Conservation (phyloP, 2,113 vertebrate genomes). For the Platichthys flesus region DNA sequence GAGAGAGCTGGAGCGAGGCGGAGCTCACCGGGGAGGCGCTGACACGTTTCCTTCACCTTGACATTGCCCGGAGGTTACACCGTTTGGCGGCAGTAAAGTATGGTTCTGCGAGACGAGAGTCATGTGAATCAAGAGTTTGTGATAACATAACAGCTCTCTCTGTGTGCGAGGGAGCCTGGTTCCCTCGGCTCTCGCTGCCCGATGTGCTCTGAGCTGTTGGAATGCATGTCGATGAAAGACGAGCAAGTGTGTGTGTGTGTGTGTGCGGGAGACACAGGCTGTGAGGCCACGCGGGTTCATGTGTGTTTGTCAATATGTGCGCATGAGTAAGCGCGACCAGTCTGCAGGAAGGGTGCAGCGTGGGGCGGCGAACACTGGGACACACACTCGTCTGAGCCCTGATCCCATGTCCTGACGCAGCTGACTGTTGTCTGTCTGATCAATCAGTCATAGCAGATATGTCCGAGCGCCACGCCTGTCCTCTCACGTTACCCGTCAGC, state of each 20-base stretch:
- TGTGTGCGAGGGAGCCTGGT: constrained; percentile 39
- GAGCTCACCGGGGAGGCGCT: constrained; percentile 57
- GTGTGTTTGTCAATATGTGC: constrained; percentile 16
- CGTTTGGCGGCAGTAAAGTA: constrained; percentile 55
- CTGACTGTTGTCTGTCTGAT: constrained; percentile 21
- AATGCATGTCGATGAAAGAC: constrained; percentile 42
- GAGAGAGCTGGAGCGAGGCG: constrained; percentile 53
- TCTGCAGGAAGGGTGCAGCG: neutral
- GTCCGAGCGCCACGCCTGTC: constrained; percentile 16
- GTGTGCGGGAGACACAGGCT: neutral
- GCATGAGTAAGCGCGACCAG: constrained; percentile 8
- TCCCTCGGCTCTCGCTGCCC: constrained; percentile 42
- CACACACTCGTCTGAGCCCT: neutral
- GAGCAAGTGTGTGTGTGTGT: constrained; percentile 5
- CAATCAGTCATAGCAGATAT: constrained; percentile 30
- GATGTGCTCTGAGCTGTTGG: constrained; percentile 36
- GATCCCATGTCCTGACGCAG: constrained; percentile 25
- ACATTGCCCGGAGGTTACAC: constrained; percentile 73
- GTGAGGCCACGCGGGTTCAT: constrained; percentile 5
- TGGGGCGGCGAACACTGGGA: constrained; percentile 14
- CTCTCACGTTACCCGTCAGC: constrained; percentile 37
- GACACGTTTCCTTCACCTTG: constrained; percentile 77
- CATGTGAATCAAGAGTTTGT: constrained; percentile 55
- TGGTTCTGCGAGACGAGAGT: constrained; percentile 47
- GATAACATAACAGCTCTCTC: constrained; percentile 55